These are phyloP conservation scores for Nemopilema nomurai DNA, from an alignment of 30 jellyfish, hydroid and myxozoan species.

Conservation along the genomic window DNA sequence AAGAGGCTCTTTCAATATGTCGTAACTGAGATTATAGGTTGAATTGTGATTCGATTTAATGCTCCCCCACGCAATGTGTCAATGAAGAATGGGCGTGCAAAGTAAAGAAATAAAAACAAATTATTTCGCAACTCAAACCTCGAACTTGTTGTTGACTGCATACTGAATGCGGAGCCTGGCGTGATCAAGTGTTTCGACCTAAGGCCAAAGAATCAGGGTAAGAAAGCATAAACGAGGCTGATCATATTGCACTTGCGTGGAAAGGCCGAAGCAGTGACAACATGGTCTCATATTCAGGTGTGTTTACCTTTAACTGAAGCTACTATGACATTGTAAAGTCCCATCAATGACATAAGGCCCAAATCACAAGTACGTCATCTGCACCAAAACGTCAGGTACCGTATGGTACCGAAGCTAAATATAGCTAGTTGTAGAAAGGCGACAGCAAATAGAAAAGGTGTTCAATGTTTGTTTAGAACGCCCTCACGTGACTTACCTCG, in stretches of 20 bases:
- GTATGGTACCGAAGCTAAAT: too few relatives aligned
- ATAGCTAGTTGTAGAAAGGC: too few relatives aligned
- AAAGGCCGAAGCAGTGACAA: neutral
- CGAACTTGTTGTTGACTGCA: slow-evolving; percentile 93
- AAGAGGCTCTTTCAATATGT: neutral
- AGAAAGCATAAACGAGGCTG: neutral
- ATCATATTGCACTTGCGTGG: neutral
- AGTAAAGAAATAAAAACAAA: neutral
- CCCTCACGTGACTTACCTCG: slow-evolving; percentile 85
- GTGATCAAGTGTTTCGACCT: slow-evolving; percentile 98
- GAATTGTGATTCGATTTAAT: too few relatives aligned
- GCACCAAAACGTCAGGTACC: too few relatives aligned
- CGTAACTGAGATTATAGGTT: neutral
- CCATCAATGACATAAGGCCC: too few relatives aligned
- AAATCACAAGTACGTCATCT: too few relatives aligned
- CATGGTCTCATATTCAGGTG: neutral
- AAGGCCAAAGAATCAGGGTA: neutral
- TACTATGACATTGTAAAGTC: too few relatives aligned
- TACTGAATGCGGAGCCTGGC: slow-evolving; percentile 88
- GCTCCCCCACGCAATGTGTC: too few relatives aligned
- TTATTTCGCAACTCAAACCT: slow-evolving; percentile 36
- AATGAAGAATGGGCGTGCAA: too few relatives aligned
- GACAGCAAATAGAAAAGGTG: too few relatives aligned
- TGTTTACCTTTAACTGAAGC: neutral
- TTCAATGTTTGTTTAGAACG: too few relatives aligned